Conservation (phyloP, 1,140 invertebrate species). For the Himalopsyche phryganea region DNA sequence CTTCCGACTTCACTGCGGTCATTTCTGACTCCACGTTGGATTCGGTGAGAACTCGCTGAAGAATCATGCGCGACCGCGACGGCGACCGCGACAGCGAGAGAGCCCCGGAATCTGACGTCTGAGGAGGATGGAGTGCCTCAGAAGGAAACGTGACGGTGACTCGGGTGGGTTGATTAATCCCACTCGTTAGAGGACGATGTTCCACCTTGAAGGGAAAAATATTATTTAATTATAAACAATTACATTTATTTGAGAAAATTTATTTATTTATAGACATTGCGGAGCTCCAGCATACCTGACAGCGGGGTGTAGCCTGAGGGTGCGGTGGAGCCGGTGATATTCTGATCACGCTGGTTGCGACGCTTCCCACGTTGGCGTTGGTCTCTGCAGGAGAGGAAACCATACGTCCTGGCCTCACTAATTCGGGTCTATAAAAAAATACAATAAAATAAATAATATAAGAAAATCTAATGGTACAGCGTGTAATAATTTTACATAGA, state of each 20-base stretch:
- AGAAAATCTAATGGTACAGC: too few species aligned
- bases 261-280: background rate
- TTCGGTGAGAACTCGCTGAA: background rate
- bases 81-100: background rate
- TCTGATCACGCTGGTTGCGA: constrained; percentile 72
- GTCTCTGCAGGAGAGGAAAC: constrained; percentile 30
- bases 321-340: constrained; percentile 64
- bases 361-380: constrained; percentile 40
- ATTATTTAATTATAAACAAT: background rate
- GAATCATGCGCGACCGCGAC: background rate
- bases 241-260: background rate
- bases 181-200: constrained; percentile 11
- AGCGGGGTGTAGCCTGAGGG: constrained; percentile 40
- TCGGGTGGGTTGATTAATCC: too few species aligned
- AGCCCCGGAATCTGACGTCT: background rate
- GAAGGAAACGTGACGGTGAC: constrained; percentile 20
- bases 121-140: background rate
- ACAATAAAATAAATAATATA: background rate
- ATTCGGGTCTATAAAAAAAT: constrained; percentile 48
- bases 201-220: constrained; percentile 23
- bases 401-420: constrained; percentile 51
- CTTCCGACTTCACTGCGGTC: background rate
- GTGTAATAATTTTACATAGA: too few species aligned
- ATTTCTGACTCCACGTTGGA: background rate
- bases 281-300: constrained; percentile 41